Evolutionary conservation across 2,797 vertebrate genomes (phyloP), one percentile per base, ranked within the genome.

Genomic region (Arnoldichthys spilopterus): DNA sequence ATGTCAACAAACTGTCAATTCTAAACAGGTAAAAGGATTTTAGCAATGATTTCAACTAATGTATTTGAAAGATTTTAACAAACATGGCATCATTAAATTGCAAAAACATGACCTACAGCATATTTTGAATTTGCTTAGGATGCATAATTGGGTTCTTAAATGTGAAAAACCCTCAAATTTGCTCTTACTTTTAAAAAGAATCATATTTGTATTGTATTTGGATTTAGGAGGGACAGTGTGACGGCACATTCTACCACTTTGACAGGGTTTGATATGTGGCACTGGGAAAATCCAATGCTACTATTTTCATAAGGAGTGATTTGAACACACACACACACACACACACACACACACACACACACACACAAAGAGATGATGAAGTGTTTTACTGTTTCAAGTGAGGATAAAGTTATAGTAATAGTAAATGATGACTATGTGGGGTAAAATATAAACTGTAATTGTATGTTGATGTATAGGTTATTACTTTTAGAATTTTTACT

Each of bases 21-120:
- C 32, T 54, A 12, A 71, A 53, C 47, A 70, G 20, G 16, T 22
- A 34, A 49, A 68, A 28, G n/a, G 13, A 68, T 68, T 71, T 64
- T 15, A 70, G 32, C 26, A 18, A 18, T 26, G 13, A 68, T 28
- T 71, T 56, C 5, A 75, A 37, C 20, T 61, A 64, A 32, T 26
- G 47, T n/a, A 34, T 80, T 45, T 62, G 40, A 37, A 40, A 45
- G 11, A 11, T 45, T 61, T 61, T 61, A 58, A 30, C 12, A 61
- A 61, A n/a, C 20, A 53, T 32, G 28, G 6, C 20, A 15, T 53
- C 20, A 20, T 37, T 20, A 64, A 58, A 62, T 26, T 72, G 24
- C 40, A 4, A 59, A 69, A 37, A n/a, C 40, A n/a, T 15, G 59
- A 20, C 13, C 47, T 16, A 12, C 7, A 34, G 40, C 22, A 12